Conservation (phyloP, 2,888 invertebrate genomes). For the Lithophane socia region DNA sequence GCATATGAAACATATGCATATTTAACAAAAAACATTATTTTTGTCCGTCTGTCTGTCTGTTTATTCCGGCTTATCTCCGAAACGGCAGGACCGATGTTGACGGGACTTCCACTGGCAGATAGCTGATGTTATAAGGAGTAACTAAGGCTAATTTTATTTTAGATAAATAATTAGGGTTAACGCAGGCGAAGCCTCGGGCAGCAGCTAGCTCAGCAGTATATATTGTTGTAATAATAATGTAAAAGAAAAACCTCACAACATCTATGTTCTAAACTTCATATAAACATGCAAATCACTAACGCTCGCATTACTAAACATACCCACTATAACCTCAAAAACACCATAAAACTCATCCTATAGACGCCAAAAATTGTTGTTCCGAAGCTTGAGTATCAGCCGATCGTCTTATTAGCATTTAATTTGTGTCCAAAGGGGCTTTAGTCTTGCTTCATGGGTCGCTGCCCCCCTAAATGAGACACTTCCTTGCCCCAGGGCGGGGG, state of each 20-base stretch:
- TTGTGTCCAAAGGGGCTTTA: slow-evolving; percentile 83
- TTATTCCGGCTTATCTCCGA: too few relatives aligned
- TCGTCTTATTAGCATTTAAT: slow-evolving; percentile 90
- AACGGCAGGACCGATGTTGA: too few relatives aligned
- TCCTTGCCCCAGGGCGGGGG: slow-evolving; percentile 85
- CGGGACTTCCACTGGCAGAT: too few relatives aligned
- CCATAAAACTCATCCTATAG: slow-evolving; percentile 66
- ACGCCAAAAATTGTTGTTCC: slow-evolving; percentile 69
- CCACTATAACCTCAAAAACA: slow-evolving; percentile 44
- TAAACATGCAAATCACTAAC: slow-evolving; percentile 13
- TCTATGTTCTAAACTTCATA: background rate
- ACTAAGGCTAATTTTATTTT: too few relatives aligned
- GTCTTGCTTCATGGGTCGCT: slow-evolving; percentile 85
- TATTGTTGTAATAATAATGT: background rate
- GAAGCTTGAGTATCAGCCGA: slow-evolving; percentile 76
- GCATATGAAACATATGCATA: too few relatives aligned
- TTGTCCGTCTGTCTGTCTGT: too few relatives aligned
- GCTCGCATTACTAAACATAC: slow-evolving; percentile 20
- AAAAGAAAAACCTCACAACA: background rate
- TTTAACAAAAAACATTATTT: too few relatives aligned
- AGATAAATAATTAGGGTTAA: too few relatives aligned
- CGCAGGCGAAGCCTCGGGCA: too few relatives aligned
- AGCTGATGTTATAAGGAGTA: too few relatives aligned
- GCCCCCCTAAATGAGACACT: slow-evolving; percentile 88
- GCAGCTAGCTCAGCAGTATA: background rate